A percentile compares a stretch with the other conserved stretches of the same genome.
phyloP scores from a whole-genome alignment of 2,888 invertebrate genomes.

The Teleiodes luculella region DNA sequence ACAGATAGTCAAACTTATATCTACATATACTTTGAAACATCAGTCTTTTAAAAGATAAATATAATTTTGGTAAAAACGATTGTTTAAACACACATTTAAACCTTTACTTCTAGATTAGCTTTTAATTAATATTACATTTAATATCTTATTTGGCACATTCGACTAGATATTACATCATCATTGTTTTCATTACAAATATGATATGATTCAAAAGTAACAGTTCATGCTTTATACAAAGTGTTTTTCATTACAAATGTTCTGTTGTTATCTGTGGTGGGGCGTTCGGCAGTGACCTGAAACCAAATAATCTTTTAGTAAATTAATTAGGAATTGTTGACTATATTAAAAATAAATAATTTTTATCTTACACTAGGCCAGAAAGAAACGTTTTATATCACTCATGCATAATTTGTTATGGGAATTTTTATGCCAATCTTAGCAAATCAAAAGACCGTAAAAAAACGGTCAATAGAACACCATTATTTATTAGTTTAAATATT shows the following conservation, averaged over 20 bases:
- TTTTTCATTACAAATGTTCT: slow-evolving; percentile 22
- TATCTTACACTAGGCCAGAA: too few species aligned
- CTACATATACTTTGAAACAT: slow-evolving; percentile 48
- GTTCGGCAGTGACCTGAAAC: slow-evolving; percentile 70
- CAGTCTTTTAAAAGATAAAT: slow-evolving; percentile 59
- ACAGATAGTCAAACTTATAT: slow-evolving; percentile 34
- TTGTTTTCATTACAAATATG: slow-evolving; percentile 24
- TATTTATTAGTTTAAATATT: too few species aligned
- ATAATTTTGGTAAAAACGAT: slow-evolving; percentile 16
- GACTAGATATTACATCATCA: not conserved
- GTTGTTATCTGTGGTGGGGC: slow-evolving; percentile 68
- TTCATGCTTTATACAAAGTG: slow-evolving; percentile 1
- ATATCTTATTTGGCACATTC: slow-evolving; percentile 3
- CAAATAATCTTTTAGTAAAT: slow-evolving; percentile 4
- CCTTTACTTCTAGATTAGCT: not conserved
- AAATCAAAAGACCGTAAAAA: too few species aligned
- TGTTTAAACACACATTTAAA: too few species aligned
- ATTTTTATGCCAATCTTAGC: too few species aligned
- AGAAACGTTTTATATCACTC: too few species aligned
- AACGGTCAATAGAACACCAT: too few species aligned
- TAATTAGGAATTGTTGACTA: too few species aligned
- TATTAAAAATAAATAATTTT: too few species aligned
- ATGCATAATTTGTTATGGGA: too few species aligned
- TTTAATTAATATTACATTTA: slow-evolving; percentile 3
- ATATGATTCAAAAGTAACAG: slow-evolving; percentile 38